These are phyloP conservation scores for Eudyptes chrysolophus DNA, from an alignment of 2,113 vertebrate genomes.

Conservation along the genomic window DNA sequence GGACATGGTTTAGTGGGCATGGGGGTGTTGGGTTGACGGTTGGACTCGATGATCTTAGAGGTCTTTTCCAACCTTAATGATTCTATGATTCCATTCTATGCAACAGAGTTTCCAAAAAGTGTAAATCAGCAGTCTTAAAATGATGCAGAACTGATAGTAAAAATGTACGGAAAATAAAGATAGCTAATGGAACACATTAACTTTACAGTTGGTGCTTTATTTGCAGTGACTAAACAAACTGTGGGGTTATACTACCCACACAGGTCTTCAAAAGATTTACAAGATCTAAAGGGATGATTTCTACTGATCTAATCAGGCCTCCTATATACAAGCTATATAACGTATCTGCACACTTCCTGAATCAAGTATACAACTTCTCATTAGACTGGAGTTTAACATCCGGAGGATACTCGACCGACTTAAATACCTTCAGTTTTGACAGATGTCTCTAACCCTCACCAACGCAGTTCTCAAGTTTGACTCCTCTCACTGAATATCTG, in stretches of 20 bases:
- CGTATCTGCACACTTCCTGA: accelerated
- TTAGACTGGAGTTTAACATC: background rate
- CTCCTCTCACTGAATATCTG: background rate
- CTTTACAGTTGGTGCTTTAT: background rate
- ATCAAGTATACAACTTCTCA: accelerated
- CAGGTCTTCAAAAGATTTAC: background rate
- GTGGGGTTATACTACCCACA: background rate
- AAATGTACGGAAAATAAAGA: background rate
- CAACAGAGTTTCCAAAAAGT: background rate
- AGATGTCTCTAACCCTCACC: background rate
- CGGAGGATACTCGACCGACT: too few species aligned
- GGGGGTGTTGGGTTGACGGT: too few species aligned
- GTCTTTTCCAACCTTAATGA: too few species aligned
- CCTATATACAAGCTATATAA: accelerated
- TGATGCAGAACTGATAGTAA: accelerated
- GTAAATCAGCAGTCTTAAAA: background rate
- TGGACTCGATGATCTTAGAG: too few species aligned
- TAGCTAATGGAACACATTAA: background rate
- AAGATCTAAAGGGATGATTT: background rate
- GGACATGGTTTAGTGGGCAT: too few species aligned
- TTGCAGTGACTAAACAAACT: background rate
- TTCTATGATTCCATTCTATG: background rate
- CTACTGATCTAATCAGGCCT: background rate
- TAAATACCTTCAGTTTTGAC: background rate
- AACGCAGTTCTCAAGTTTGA: background rate